These are phyloP conservation scores for Ctenopoma multispine DNA, from an alignment of 2,797 vertebrate genomes.

Conservation along the genomic window DNA sequence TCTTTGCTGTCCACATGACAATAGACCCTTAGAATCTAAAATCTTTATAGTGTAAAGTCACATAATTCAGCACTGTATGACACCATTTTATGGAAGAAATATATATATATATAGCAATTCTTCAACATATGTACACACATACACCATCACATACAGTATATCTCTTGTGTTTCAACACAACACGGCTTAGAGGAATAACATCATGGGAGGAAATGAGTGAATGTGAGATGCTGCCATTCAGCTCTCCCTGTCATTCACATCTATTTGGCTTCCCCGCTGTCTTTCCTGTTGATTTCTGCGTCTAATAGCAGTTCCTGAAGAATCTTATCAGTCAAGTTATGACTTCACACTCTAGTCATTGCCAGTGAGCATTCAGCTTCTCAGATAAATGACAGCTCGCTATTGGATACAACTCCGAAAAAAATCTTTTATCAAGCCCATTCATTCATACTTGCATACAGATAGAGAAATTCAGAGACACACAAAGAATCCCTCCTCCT, in stretches of 20 bases:
- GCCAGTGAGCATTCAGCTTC: slow-evolving; percentile 63
- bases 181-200: slow-evolving; percentile 51
- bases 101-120: neutral
- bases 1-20: too few relatives aligned
- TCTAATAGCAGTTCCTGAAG: slow-evolving; percentile 53
- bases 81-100: neutral
- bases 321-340: slow-evolving; percentile 71
- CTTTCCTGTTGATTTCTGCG: slow-evolving; percentile 35
- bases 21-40: too few relatives aligned
- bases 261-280: slow-evolving; percentile 37
- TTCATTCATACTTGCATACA: slow-evolving; percentile 65
- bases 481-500: slow-evolving; percentile 57
- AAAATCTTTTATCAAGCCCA: slow-evolving; percentile 68
- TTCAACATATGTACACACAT: neutral
- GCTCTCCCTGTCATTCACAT: slow-evolving; percentile 34
- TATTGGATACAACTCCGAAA: slow-evolving; percentile 50
- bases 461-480: slow-evolving; percentile 61
- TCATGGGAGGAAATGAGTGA: slow-evolving; percentile 61
- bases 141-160: neutral
- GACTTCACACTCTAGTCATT: slow-evolving; percentile 69
- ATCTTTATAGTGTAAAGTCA: too few relatives aligned
- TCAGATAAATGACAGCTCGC: slow-evolving; percentile 60
- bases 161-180: slow-evolving; percentile 12
- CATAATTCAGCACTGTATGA: too few relatives aligned
- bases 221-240: slow-evolving; percentile 51